Percentiles rank a stretch among this genome's conserved stretches.
Evolutionary conservation across 2,888 invertebrate species (phyloP).

Genomic region (Hoplodrina blanda): DNA sequence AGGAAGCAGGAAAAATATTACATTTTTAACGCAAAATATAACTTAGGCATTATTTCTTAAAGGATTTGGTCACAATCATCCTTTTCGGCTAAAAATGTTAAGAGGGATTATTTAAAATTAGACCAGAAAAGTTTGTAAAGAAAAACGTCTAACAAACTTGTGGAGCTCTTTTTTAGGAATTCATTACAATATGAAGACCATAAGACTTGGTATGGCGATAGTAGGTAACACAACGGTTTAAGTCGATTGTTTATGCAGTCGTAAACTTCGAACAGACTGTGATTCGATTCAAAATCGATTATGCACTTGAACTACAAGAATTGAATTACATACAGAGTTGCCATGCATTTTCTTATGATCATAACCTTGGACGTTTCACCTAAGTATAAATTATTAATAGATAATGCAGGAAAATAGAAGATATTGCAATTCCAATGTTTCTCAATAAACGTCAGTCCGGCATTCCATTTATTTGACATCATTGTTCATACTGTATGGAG

Average conservation of each 20-base stretch:
- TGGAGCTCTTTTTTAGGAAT: not conserved
- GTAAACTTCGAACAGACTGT: not conserved
- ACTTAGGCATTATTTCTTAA: too few relatives aligned
- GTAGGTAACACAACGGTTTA: not conserved
- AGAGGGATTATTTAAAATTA: too few relatives aligned
- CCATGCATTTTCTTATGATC: constrained; percentile 14
- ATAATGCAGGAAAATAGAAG: constrained; percentile 13
- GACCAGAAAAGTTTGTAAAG: too few relatives aligned
- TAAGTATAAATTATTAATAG: constrained; percentile 35
- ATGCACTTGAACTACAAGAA: constrained; percentile 22
- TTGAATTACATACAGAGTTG: constrained; percentile 12
- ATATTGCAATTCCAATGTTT: constrained; percentile 29
- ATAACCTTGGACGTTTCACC: constrained; percentile 11
- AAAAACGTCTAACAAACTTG: too few relatives aligned
- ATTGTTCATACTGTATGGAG: constrained; percentile 60
- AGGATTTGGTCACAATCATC: too few relatives aligned
- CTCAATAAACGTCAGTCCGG: constrained; percentile 38
- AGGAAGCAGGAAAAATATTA: too few relatives aligned
- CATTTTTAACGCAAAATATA: too few relatives aligned
- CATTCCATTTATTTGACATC: constrained; percentile 58
- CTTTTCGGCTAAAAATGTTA: too few relatives aligned
- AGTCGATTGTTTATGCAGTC: not conserved
- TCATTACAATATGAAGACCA: not conserved
- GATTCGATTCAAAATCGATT: constrained; percentile 21
- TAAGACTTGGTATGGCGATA: not conserved